Percentiles rank a stretch among this genome's conserved stretches.
These are phyloP conservation scores for Pithecia hirsuta DNA, from an alignment of 2,797 vertebrate genomes.

Conservation along the genomic window DNA sequence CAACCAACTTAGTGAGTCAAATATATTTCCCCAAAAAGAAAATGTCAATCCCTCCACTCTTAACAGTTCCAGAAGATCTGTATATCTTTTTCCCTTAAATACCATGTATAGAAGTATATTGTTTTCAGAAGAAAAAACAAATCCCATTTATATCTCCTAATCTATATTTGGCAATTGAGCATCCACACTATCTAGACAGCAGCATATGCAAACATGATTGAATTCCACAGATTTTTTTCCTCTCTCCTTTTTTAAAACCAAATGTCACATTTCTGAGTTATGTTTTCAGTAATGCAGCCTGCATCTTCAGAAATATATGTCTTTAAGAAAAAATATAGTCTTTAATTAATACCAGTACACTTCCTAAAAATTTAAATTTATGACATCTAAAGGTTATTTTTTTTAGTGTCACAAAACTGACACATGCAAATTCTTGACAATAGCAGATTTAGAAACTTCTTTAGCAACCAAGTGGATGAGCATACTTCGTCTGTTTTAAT, in stretches of 20 bases:
- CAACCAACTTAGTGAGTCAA: not conserved
- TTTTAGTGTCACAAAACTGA: not conserved
- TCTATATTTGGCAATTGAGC: constrained; percentile 54
- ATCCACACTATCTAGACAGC: constrained; percentile 54
- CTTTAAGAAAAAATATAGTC: not conserved
- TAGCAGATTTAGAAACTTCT: not conserved
- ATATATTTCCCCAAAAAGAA: not conserved
- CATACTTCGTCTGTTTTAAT: not conserved
- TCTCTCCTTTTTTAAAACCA: constrained; percentile 50
- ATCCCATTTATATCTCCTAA: constrained; percentile 16
- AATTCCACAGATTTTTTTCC: constrained; percentile 46
- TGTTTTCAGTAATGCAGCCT: not conserved
- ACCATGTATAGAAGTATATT: not conserved
- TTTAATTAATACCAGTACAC: not conserved
- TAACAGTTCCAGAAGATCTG: not conserved
- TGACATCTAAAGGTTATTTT: not conserved
- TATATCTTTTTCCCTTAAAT: not conserved
- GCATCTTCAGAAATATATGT: not conserved
- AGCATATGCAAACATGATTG: constrained; percentile 62
- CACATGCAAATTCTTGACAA: not conserved
- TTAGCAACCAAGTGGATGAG: not conserved
- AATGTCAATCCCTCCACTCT: not conserved
- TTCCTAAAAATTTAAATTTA: not conserved
- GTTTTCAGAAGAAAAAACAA: constrained; percentile 7
- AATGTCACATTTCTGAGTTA: constrained; percentile 55